Conservation (phyloP, 1,140 invertebrate species). For the Drosophila lacertosa region DNA sequence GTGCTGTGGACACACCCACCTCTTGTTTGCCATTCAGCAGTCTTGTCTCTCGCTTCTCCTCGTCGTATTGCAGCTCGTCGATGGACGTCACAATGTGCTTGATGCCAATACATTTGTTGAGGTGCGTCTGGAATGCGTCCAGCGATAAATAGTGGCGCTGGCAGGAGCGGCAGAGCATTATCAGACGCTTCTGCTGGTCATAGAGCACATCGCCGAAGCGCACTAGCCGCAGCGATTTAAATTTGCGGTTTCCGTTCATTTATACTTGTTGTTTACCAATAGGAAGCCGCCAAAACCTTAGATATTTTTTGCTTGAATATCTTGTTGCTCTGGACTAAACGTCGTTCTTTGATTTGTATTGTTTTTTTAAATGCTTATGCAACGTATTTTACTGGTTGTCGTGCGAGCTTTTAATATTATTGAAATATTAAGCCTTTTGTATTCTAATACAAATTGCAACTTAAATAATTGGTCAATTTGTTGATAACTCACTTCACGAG, state of each 20-base stretch:
- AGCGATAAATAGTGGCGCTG: constrained; percentile 47
- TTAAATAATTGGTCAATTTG: not conserved
- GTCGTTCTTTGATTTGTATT: not conserved
- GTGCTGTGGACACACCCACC: constrained; percentile 27
- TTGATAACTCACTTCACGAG: too few relatives aligned
- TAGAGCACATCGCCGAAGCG: constrained; percentile 59
- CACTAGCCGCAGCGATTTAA: constrained; percentile 47
- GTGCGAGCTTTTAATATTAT: not conserved
- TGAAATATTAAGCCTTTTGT: constrained; percentile 1
- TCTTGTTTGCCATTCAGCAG: constrained; percentile 47
- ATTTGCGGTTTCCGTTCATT: constrained; percentile 57
- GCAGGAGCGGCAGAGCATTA: constrained; percentile 61
- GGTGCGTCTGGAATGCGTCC: constrained; percentile 45
- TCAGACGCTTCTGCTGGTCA: constrained; percentile 58
- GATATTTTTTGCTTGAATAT: not conserved
- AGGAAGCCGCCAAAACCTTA: not conserved
- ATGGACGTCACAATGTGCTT: constrained; percentile 48
- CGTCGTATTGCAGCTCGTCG: constrained; percentile 49
- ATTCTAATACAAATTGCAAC: not conserved
- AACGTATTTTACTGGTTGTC: not conserved
- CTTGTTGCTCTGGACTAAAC: not conserved
- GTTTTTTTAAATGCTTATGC: too few relatives aligned
- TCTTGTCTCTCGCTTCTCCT: constrained; percentile 48
- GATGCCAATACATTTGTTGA: constrained; percentile 40
- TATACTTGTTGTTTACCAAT: constrained; percentile 16